Evolutionary conservation across 2,888 invertebrate genomes (phyloP), one percentile per base, ranked within the genome.

Genomic region (Chironomus riparius): DNA sequence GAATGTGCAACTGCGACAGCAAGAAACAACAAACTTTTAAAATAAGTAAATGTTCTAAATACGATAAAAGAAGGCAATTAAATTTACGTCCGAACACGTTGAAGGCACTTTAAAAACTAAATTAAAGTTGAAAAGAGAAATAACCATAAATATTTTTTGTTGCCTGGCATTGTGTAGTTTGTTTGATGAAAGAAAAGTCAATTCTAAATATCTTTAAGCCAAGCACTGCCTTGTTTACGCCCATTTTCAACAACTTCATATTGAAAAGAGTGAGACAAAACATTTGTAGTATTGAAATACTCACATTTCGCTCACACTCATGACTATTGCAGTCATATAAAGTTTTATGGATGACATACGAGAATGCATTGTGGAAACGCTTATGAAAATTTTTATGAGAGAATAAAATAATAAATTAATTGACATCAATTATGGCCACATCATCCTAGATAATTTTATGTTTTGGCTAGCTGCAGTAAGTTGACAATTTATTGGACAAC

Each of bases 41-140:
- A 15, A 56, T 15, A 56, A 15, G 18, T 18, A 56, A 56, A 56
- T 56, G 56, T 56, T 56, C 56, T 56, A 56, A 56, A 56, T 5
- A 56, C 50, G 56, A 18, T 15, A 56, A 15, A 56, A 56, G n/a
- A 2, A 15, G 15, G 50, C 50, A 62, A 62, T 18, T 3, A 28
- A n/a, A 22, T 76, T 69, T 18, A 69, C 76, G 76, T 76, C 76
- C 61, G 48, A 69, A 13, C 50, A 56, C 69, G 48, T 18, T 56
- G 69, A 68, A 69, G 69, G 76, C 76, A 76, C 76, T 76, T 50
- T n/a, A 28, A 69, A 61, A 50, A 76, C 76, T 76, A 69, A 76
- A 69, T 76, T 76, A 56, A 76, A 76, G 38, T 76, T 50, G 69
- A 38, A 74, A 74, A 65, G 47, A 74, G 68, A 74, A 74, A 68